These are phyloP conservation scores for Lampropteryx suffumata DNA, from an alignment of 2,888 invertebrate species.

Conservation along the genomic window DNA sequence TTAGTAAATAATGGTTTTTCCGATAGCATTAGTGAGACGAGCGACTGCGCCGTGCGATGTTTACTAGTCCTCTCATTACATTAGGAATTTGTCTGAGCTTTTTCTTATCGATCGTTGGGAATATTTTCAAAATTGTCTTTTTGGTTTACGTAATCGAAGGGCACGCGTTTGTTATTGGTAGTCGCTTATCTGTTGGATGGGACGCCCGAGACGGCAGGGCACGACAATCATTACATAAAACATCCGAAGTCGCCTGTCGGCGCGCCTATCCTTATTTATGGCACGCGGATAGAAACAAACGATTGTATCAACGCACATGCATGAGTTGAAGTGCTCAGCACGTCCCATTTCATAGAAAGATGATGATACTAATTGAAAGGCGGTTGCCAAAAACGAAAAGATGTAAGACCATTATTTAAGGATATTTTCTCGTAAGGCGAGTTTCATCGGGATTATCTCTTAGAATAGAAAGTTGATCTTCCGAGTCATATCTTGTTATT, in stretches of 20 bases:
- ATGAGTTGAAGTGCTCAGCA: constrained; percentile 10
- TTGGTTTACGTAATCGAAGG: constrained; percentile 73
- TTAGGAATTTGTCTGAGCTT: constrained; percentile 59
- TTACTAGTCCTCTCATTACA: constrained; percentile 59
- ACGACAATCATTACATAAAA: constrained; percentile 54
- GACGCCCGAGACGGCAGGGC: constrained; percentile 36
- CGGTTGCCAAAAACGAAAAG: constrained; percentile 33
- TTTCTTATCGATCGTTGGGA: constrained; percentile 62
- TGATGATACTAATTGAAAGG: constrained; percentile 33
- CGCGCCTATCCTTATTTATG: constrained; percentile 31
- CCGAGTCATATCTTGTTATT: neutral
- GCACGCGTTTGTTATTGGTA: constrained; percentile 56
- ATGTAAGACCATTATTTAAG: constrained; percentile 16
- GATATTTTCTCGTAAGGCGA: constrained; percentile 6
- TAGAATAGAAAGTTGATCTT: constrained; percentile 4
- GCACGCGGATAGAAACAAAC: constrained; percentile 32
- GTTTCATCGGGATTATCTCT: constrained; percentile 13
- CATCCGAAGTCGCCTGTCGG: constrained; percentile 39
- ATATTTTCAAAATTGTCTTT: constrained; percentile 64
- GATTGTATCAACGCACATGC: constrained; percentile 24
- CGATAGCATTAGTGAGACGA: constrained; percentile 53
- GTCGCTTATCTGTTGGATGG: constrained; percentile 48
- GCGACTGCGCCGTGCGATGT: constrained; percentile 68
- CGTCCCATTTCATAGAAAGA: constrained; percentile 27
- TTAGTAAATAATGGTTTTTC: constrained; percentile 60